Conservation (phyloP, 1,140 invertebrate species). For the Palaemon carinicauda region DNA sequence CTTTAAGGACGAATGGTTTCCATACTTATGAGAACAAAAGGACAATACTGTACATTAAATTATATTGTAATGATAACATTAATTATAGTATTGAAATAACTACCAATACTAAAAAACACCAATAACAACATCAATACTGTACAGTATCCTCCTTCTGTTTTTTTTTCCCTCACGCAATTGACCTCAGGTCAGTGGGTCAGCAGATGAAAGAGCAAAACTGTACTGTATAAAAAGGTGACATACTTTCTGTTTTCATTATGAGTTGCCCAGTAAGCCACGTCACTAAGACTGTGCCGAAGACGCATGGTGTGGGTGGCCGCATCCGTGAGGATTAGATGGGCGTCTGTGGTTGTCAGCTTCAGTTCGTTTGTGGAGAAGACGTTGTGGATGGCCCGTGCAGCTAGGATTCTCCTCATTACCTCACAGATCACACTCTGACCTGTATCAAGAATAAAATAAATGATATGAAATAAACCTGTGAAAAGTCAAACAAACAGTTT, state of each 20-base stretch:
- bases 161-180: too few species aligned
- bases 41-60: too few species aligned
- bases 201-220: too few species aligned
- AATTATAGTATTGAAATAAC: too few species aligned
- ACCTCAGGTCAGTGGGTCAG: too few species aligned
- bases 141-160: too few species aligned
- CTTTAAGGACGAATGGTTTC: too few species aligned
- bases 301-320: slow-evolving; percentile 63
- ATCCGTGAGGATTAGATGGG: slow-evolving; percentile 66
- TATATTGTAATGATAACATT: too few species aligned
- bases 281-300: slow-evolving; percentile 64
- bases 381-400: slow-evolving; percentile 68
- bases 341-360: slow-evolving; percentile 64
- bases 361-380: slow-evolving; percentile 68
- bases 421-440: slow-evolving; percentile 64
- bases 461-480: background rate
- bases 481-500: background rate
- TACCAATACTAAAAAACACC: too few species aligned
- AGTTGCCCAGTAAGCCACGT: slow-evolving; percentile 67
- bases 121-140: too few species aligned
- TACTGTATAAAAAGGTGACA: too few species aligned
- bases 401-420: slow-evolving; percentile 68
- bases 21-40: too few species aligned
- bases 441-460: background rate
- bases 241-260: slow-evolving; percentile 68